phyloP scores from a whole-genome alignment of 2,797 vertebrate species.

The Threskiornis aethiopicus region DNA sequence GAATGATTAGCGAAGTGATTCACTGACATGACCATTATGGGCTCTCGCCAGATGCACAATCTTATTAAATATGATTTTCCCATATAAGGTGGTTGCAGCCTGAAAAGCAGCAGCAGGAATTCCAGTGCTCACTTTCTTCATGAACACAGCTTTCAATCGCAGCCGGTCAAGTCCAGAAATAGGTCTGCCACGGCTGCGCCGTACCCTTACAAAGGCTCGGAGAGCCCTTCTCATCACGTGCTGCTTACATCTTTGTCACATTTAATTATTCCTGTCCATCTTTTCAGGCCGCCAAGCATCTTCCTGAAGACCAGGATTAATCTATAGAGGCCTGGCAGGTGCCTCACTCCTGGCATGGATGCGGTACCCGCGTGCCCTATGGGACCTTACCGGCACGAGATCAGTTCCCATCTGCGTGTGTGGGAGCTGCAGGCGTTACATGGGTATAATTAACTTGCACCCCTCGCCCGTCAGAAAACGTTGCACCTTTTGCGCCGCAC shows the following conservation, averaged over 20 bases:
- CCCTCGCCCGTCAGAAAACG: background rate
- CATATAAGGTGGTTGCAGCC: background rate
- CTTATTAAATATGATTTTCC: background rate
- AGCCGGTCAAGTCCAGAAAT: background rate
- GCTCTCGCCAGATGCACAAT: background rate
- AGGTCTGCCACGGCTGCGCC: background rate
- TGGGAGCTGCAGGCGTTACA: background rate
- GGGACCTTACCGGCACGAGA: background rate
- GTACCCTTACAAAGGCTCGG: background rate
- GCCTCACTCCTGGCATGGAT: accelerated
- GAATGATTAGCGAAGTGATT: background rate
- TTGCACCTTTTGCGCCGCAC: background rate
- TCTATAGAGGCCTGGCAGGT: background rate
- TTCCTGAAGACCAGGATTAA: background rate
- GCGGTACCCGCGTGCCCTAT: accelerated
- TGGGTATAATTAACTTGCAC: background rate
- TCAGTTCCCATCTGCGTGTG: accelerated
- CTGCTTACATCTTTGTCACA: background rate
- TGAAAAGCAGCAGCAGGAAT: background rate
- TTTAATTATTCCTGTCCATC: background rate
- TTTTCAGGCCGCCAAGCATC: background rate
- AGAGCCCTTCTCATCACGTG: background rate
- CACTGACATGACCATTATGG: background rate
- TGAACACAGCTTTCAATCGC: background rate
- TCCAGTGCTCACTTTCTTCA: background rate